These are phyloP conservation scores for Melieria picta DNA, from an alignment of 2,888 invertebrate genomes.

Conservation along the genomic window DNA sequence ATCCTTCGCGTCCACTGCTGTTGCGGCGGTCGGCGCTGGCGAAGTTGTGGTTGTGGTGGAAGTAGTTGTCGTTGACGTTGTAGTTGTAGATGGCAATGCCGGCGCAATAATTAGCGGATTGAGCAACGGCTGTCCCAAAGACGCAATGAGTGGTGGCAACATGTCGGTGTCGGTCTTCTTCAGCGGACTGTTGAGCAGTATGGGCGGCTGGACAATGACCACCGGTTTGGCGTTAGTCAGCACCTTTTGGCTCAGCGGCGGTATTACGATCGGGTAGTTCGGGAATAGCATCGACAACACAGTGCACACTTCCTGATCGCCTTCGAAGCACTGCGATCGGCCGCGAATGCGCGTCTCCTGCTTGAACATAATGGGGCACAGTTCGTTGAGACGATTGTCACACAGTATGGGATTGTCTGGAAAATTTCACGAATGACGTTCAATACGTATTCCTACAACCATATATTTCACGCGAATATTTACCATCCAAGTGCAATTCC, in stretches of 20 bases:
- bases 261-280: slow-evolving; percentile 53
- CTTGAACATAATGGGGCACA: slow-evolving; percentile 75
- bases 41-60: slow-evolving; percentile 42
- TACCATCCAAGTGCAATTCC: slow-evolving; percentile 85
- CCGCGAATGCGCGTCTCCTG: slow-evolving; percentile 80
- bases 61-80: slow-evolving; percentile 43
- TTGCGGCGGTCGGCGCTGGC: slow-evolving; percentile 9
- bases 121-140: slow-evolving; percentile 51
- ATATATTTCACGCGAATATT: slow-evolving; percentile 32
- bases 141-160: slow-evolving; percentile 56
- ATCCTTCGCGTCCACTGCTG: neutral
- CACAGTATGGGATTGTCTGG: slow-evolving; percentile 85
- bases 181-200: slow-evolving; percentile 49
- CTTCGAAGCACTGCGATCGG: slow-evolving; percentile 70
- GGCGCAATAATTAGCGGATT: slow-evolving; percentile 52
- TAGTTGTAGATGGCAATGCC: slow-evolving; percentile 37
- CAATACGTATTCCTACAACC: neutral
- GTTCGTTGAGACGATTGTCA: slow-evolving; percentile 75
- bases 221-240: slow-evolving; percentile 52
- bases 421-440: slow-evolving; percentile 15
- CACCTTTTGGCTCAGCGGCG: slow-evolving; percentile 48
- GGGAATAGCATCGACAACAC: slow-evolving; percentile 58
- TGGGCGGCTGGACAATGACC: slow-evolving; percentile 59
- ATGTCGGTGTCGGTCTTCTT: slow-evolving; percentile 55
- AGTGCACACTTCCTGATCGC: slow-evolving; percentile 63